Base-by-base conservation (phyloP, 2,888 invertebrate species). In the Thera obeliscata region DNA sequence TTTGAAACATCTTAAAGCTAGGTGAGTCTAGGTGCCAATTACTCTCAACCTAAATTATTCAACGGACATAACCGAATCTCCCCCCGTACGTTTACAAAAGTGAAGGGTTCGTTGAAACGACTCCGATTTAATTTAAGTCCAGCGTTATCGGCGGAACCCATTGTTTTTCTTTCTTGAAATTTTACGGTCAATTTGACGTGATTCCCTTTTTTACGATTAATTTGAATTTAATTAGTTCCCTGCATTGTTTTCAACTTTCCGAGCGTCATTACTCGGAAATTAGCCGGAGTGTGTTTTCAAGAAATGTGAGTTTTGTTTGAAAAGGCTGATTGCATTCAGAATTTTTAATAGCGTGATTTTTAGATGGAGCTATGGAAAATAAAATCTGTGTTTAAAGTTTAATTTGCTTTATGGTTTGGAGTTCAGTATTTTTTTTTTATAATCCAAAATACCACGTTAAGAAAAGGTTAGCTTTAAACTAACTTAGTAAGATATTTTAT, bases 151-250 rank as follows among this genome's bases (percentile, higher is more conserved):
- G 78, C 83, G 85, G 82, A 81, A 82, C 82, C 91, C 91, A 92
- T 93, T 93, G 92, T 93, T 93, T 92, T 93, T 93, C 92, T 92
- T 93, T 91, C 86, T 87, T 83, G 85, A 88, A 91, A 90, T 90
- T 93, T 93, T 90, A 90, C 91, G 91, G 91, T 91, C 90, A 91
- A 93, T 93, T 93, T 93, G 91, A 92, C 89, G 91, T 88, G 90
- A 89, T 88, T 90, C 86, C 83, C 81, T 90, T 91, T 84, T 89
- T 87, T 83, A 85, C 89, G 87, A 89, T 90, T 90, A 91, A 91
- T 90, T 89, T 87, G 87, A 89, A 86, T 91, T 93, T 93, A 93
- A 93, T 93, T 93, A 93, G 92, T 89, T 90, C 70, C 60, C 76
- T 75, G 84, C 82, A 85, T 83, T 87, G 85, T 82, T 82, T 79